phyloP scores from a whole-genome alignment of 2,888 invertebrate genomes.

The Nomada ruficornis region DNA sequence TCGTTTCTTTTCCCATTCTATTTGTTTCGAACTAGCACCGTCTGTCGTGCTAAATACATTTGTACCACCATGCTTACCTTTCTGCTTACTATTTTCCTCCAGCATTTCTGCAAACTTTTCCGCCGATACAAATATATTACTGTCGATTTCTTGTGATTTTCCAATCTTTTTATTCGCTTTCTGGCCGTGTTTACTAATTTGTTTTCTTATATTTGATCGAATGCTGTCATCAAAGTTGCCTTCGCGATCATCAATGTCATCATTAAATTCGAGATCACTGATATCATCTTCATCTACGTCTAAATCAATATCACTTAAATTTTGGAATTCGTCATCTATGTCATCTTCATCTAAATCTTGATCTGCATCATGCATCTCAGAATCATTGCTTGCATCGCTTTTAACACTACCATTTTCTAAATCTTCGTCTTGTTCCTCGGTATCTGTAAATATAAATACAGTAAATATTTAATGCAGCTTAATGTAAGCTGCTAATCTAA shows the following conservation, averaged over 20 bases:
- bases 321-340: constrained; percentile 70
- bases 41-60: constrained; percentile 90
- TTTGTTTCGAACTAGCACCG: constrained; percentile 91
- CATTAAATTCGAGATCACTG: constrained; percentile 84
- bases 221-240: constrained; percentile 37
- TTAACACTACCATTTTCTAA: constrained; percentile 54
- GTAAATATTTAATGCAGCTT: constrained; percentile 1
- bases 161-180: constrained; percentile 38
- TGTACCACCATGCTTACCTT: constrained; percentile 87
- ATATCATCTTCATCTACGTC: constrained; percentile 83
- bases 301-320: constrained; percentile 75
- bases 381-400: constrained; percentile 70
- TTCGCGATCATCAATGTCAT: constrained; percentile 75
- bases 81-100: constrained; percentile 91
- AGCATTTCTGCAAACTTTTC: constrained; percentile 95
- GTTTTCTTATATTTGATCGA: constrained; percentile 59
- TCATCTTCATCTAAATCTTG: constrained; percentile 63
- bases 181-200: constrained; percentile 69
- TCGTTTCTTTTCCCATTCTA: constrained; percentile 93
- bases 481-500: too few species aligned
- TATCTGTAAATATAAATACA: constrained; percentile 19
- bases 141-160: constrained; percentile 58
- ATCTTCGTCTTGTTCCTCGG: constrained; percentile 42
- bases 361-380: constrained; percentile 63
- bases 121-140: constrained; percentile 91